Evolutionary conservation across 2,888 invertebrate species (phyloP).

Genomic region (Synergus laeviventris): DNA sequence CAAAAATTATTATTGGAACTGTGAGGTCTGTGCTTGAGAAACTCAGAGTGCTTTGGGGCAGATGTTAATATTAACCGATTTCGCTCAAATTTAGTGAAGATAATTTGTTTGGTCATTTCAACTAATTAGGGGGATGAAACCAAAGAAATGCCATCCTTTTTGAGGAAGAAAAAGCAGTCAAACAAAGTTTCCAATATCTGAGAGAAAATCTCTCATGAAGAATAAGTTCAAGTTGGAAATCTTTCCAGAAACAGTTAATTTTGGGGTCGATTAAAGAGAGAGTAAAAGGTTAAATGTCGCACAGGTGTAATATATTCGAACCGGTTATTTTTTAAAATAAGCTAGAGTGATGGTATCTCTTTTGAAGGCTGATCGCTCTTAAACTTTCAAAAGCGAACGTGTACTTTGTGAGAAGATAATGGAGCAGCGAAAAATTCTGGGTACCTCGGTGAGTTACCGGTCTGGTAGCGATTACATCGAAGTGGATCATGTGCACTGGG

Average conservation of each 20-base stretch:
- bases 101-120: no score
- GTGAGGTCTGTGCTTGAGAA: no score
- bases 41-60: no score
- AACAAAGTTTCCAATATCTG: no score
- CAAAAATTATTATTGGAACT: no score
- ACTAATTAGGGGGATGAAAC: no score
- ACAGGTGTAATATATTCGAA: slow-evolving; percentile 8
- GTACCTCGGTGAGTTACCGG: slow-evolving; percentile 47
- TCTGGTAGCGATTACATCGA: slow-evolving; percentile 48
- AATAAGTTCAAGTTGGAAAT: not conserved
- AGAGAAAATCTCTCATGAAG: not conserved
- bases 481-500: slow-evolving; percentile 43
- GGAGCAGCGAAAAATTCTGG: slow-evolving; percentile 14
- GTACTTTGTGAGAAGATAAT: slow-evolving; percentile 32
- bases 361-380: slow-evolving; percentile 16
- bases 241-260: slow-evolving; percentile 40
- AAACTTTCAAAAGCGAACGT: slow-evolving; percentile 19
- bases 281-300: slow-evolving; percentile 39
- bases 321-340: slow-evolving; percentile 16
- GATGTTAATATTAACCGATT: no score
- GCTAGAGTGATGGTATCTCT: slow-evolving; percentile 10
- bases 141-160: no score
- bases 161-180: no score
- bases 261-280: slow-evolving; percentile 41
- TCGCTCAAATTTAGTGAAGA: no score